A percentile compares a stretch with the other conserved stretches of the same genome.
These are phyloP conservation scores for Parapristionchus giblindavisi DNA, from an alignment of 2,888 invertebrate genomes.

Conservation along the genomic window DNA sequence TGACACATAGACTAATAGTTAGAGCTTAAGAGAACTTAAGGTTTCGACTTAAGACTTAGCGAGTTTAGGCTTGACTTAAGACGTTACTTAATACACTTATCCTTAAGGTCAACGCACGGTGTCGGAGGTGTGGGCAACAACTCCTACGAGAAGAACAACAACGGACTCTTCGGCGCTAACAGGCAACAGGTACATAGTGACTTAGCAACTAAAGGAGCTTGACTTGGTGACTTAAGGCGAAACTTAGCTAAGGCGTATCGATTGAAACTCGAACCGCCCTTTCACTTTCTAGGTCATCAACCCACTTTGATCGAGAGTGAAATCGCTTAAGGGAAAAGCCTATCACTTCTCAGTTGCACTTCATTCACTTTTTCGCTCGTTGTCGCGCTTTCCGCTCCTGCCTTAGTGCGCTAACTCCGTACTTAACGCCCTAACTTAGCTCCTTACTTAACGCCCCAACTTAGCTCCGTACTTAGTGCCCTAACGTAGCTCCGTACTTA, in stretches of 20 bases:
- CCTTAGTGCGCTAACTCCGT: too few relatives aligned
- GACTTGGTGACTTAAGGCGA: neutral
- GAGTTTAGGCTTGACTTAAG: neutral
- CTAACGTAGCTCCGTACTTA: neutral
- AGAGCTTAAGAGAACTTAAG: too few relatives aligned
- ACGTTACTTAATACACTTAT: neutral
- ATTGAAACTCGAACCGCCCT: neutral
- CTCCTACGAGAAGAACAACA: slow-evolving; percentile 43
- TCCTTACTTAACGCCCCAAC: neutral
- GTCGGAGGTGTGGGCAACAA: slow-evolving; percentile 64
- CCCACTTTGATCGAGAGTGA: neutral
- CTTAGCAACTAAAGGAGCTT: neutral
- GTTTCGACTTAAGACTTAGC: neutral
- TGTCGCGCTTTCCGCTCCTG: too few relatives aligned
- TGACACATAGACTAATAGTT: too few relatives aligned
- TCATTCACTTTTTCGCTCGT: neutral
- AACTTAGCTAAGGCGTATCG: neutral
- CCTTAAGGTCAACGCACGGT: slow-evolving; percentile 59
- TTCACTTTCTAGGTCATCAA: slow-evolving; percentile 26
- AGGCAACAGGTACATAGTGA: slow-evolving; percentile 50
- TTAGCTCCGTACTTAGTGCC: neutral
- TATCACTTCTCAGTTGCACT: slow-evolving; percentile 23
- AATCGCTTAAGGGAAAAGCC: too few relatives aligned
- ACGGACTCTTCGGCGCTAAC: slow-evolving; percentile 55
- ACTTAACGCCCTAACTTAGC: neutral